Conservation (phyloP, 1,140 invertebrate species). For the Lucilia cuprina region DNA sequence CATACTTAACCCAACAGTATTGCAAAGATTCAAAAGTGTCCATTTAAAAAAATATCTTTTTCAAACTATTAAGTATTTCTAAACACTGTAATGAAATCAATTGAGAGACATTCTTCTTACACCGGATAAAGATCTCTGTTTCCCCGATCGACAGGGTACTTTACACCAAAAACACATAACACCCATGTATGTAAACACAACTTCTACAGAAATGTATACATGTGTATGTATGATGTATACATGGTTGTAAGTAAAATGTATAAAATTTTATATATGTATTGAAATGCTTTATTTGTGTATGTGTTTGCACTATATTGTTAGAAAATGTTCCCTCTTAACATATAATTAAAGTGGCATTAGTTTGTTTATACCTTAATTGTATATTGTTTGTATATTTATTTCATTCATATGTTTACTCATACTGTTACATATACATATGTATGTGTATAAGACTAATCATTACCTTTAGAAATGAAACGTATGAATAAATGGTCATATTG, state of each 20-base stretch:
- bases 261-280: neutral
- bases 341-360: constrained; percentile 25
- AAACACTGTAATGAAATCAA: too few species aligned
- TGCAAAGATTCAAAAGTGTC: too few species aligned
- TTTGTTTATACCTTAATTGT: constrained; percentile 6
- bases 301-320: neutral
- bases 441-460: neutral
- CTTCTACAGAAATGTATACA: too few species aligned
- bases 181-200: too few species aligned
- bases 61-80: too few species aligned
- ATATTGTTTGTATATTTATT: neutral
- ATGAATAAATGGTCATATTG: neutral
- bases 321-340: neutral
- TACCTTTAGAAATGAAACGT: neutral
- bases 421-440: neutral
- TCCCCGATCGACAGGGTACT: neutral
- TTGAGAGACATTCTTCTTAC: too few species aligned
- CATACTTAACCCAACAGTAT: too few species aligned
- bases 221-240: neutral
- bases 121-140: too few species aligned
- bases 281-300: neutral
- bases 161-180: neutral
- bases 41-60: too few species aligned
- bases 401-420: neutral
- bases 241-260: neutral